A percentile compares a stretch with the other conserved stretches of the same genome.
phyloP scores from a whole-genome alignment of 2,797 vertebrate species.

The Siniperca undulata region DNA sequence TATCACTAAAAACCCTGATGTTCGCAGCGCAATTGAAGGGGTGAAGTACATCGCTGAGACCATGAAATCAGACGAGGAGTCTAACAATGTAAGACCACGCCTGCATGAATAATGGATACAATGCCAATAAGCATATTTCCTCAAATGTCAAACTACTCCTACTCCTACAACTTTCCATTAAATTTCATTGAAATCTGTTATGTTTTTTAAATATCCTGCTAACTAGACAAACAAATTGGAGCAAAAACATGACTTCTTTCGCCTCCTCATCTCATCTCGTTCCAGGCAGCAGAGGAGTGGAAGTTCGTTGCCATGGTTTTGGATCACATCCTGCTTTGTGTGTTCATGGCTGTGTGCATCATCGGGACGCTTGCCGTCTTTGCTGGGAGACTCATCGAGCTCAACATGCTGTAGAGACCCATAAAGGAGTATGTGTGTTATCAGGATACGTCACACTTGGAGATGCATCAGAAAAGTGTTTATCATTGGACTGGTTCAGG shows the following conservation, averaged over 20 bases:
- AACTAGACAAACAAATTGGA: neutral
- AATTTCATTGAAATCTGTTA: neutral
- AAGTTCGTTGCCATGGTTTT: constrained; percentile 98
- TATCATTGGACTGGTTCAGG: neutral
- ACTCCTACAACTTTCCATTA: neutral
- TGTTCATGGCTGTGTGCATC: constrained; percentile 96
- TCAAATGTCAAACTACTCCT: neutral
- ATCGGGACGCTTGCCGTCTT: constrained; percentile 94
- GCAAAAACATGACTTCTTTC: neutral
- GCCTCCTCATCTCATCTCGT: constrained; percentile 3
- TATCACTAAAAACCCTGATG: constrained; percentile 92
- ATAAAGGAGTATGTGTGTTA: neutral
- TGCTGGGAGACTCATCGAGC: constrained; percentile 94
- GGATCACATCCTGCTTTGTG: constrained; percentile 95
- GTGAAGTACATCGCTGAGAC: constrained; percentile 97
- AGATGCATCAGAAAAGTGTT: neutral
- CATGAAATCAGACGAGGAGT: constrained; percentile 95
- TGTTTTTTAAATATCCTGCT: neutral
- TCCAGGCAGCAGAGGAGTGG: constrained; percentile 96
- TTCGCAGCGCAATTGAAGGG: constrained; percentile 95
- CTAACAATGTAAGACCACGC: constrained; percentile 88
- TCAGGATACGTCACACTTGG: neutral
- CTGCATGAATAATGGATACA: neutral
- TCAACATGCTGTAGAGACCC: constrained; percentile 88
- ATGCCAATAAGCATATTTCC: neutral